Conservation (phyloP, 2,888 invertebrate species). For the Euplagia quadripunctaria region DNA sequence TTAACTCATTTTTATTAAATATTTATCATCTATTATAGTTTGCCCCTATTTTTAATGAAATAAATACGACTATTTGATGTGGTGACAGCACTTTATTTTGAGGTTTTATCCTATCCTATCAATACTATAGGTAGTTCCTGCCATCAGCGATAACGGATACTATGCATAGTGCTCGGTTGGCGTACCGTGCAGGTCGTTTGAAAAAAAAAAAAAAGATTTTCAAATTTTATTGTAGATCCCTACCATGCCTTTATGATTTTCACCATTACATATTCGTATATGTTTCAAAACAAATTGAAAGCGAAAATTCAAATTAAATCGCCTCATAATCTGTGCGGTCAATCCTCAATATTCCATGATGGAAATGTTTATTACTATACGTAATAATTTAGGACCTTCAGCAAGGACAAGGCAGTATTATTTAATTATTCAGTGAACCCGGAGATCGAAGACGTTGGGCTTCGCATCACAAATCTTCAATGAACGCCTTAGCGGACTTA, state of each 20-base stretch:
- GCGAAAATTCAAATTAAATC: background rate
- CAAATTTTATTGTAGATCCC: background rate
- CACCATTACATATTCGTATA: background rate
- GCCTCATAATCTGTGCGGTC: conserved; percentile 9
- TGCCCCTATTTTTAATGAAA: too few species aligned
- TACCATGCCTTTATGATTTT: background rate
- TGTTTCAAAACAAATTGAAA: background rate
- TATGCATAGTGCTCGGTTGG: too few species aligned
- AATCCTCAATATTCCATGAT: conserved; percentile 19
- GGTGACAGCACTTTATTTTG: too few species aligned
- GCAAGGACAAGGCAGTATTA: conserved; percentile 25
- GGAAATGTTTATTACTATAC: conserved; percentile 25
- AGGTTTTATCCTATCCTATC: background rate
- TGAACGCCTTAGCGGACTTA: conserved; percentile 24
- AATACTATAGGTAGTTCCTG: background rate
- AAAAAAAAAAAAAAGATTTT: too few species aligned
- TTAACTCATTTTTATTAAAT: too few species aligned
- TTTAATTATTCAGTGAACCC: conserved; percentile 46
- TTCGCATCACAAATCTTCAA: conserved; percentile 41
- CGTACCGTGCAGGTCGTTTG: too few species aligned
- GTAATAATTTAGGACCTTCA: conserved; percentile 32
- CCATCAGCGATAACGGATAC: too few species aligned
- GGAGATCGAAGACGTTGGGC: conserved; percentile 45
- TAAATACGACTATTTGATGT: too few species aligned
- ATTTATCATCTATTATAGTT: too few species aligned